Evolutionary conservation across 2,113 vertebrate genomes (phyloP).

Genomic region (Ciconia boyciana): DNA sequence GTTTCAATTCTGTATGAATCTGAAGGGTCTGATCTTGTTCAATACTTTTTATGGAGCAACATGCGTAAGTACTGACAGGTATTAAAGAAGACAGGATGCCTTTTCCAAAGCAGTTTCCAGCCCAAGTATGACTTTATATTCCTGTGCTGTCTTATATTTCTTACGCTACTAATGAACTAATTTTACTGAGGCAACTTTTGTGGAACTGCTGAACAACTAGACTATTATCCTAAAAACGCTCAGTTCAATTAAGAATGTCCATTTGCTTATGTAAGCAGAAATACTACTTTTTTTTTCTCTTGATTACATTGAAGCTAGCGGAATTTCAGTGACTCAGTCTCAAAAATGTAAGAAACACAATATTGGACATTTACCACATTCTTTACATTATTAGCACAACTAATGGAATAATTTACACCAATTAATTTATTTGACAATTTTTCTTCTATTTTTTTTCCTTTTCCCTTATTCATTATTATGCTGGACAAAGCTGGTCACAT

Average conservation of each 20-base stretch:
- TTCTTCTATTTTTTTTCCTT: not conserved
- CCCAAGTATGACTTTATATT: not conserved
- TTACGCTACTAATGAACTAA: not conserved
- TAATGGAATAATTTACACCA: not conserved
- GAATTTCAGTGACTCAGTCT: not conserved
- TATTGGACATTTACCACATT: not conserved
- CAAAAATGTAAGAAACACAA: not conserved
- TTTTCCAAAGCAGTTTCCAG: not conserved
- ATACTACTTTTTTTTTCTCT: not conserved
- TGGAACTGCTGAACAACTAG: not conserved
- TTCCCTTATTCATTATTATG: not conserved
- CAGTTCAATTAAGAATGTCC: not conserved
- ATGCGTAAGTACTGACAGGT: not conserved
- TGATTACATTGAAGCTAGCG: not conserved
- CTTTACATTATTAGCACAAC: not conserved
- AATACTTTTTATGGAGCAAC: not conserved
- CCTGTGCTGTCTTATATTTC: not conserved
- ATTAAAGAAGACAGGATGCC: not conserved
- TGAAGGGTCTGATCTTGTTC: not conserved
- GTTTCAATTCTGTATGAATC: not conserved
- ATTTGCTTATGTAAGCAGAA: not conserved
- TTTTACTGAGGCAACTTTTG: not conserved
- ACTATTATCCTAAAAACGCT: not conserved
- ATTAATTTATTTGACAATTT: not conserved
- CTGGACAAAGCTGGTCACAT: not conserved